Evolutionary conservation across 2,797 vertebrate species (phyloP).

Genomic region (Thripadectes ignobilis): DNA sequence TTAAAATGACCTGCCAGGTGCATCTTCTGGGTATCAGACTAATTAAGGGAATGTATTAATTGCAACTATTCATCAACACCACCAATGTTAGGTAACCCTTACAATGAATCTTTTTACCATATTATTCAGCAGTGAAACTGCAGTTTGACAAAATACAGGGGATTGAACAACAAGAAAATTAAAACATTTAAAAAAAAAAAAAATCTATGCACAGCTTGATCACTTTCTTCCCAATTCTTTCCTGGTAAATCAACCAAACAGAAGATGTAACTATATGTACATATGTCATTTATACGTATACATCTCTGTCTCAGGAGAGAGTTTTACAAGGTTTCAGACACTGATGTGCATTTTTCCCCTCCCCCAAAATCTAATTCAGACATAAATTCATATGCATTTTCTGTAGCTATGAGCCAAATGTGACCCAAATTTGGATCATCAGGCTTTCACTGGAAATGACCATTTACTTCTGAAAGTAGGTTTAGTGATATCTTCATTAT

Average conservation of each 20-base stretch:
- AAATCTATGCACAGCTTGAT: not conserved
- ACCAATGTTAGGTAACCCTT: constrained; percentile 79
- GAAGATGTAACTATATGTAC: not conserved
- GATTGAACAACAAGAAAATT: not conserved
- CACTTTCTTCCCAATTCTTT: not conserved
- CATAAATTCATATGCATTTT: not conserved
- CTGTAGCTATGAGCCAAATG: not conserved
- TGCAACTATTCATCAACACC: constrained; percentile 86
- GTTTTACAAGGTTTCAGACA: not conserved
- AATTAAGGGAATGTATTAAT: constrained; percentile 86
- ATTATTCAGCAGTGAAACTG: constrained; percentile 74
- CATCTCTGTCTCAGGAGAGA: not conserved
- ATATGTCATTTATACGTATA: not conserved
- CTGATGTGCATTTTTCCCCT: not conserved
- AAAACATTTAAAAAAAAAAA: not conserved
- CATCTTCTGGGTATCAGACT: constrained; percentile 84
- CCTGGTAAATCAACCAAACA: not conserved
- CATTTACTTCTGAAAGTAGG: not conserved
- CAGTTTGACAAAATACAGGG: constrained; percentile 65
- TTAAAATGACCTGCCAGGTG: constrained; percentile 86
- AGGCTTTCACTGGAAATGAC: not conserved
- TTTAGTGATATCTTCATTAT: constrained; percentile 25
- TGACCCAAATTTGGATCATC: not conserved
- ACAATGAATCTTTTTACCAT: constrained; percentile 78
- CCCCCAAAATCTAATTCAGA: not conserved